Evolutionary conservation across 2,888 invertebrate species (phyloP), one percentile per base, ranked within the genome.

Genomic region (Caenorhabditis becei): DNA sequence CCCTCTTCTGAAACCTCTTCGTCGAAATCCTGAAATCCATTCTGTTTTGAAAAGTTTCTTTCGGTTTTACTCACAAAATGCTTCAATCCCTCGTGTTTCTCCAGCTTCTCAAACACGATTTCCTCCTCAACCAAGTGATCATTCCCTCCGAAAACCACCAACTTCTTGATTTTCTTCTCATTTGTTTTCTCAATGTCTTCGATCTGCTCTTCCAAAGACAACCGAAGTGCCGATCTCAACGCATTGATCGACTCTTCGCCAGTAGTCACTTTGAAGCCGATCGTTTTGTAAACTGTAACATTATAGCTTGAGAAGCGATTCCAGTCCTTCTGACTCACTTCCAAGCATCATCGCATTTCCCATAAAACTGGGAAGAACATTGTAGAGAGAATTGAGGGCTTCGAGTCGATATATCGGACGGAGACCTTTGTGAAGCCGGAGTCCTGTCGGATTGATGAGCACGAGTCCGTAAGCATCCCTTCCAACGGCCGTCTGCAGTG

Each of bases 371-470:
- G 72, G 72, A 20, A 72, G 35, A 3, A 56, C 24, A 32, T 54
- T 56, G 32, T 78, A 80, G 4, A 83, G 18, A 20, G 61, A 49
- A 32, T 62, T 20, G 26, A 81, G 28, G 8, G 61, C 32, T 47
- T 59, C 24, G 11, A 85, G 44, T n/a, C 70, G 41, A 35, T 59
- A 83, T n/a, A 62, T 54, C 1, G 87, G 87, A 11, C 75, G 75
- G 63, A 87, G 74, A 28, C 83, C 83, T 41, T 74, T 67, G 44
- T 87, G 85, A 20, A 65, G 53, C 23, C 85, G 83, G 20, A 85
- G 59, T 7, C 86, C 86, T 26, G 79, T 82, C 11, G 84, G 82
- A 72, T 85, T 85, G 8, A 85, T 56, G 20, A 83, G 62, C 28
- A 85, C 78, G 10, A 84, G 56, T 11, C 49, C 56, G 56, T 72